These are phyloP conservation scores for Biston betularia DNA, from an alignment of 2,888 invertebrate species.

Conservation along the genomic window DNA sequence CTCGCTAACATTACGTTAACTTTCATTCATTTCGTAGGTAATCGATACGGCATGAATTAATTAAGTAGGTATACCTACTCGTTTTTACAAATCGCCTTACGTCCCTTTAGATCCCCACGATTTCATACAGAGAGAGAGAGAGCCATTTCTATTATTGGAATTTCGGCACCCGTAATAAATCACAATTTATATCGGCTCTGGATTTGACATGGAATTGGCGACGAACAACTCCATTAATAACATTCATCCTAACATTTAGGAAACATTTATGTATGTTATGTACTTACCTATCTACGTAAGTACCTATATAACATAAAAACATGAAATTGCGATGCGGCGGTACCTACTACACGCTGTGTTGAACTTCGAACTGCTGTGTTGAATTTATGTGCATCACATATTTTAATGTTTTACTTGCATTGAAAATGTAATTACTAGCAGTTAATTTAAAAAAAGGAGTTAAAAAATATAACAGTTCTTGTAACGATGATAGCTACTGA, in stretches of 20 bases:
- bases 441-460: too few species aligned
- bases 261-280: too few species aligned
- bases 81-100: conserved; percentile 39
- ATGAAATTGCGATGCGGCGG: too few species aligned
- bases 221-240: conserved; percentile 41
- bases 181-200: conserved; percentile 51
- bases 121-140: conserved; percentile 28
- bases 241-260: conserved; percentile 26
- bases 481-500: too few species aligned
- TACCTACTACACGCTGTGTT: too few species aligned
- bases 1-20: background rate
- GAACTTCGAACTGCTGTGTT: background rate
- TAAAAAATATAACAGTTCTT: too few species aligned
- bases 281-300: too few species aligned
- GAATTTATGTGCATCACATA: too few species aligned
- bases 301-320: too few species aligned
- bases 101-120: conserved; percentile 36
- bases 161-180: conserved; percentile 52
- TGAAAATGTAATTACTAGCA: too few species aligned
- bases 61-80: background rate
- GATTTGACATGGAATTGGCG: conserved; percentile 43
- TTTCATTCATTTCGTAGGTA: conserved; percentile 15
- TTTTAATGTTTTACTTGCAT: too few species aligned
- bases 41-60: conserved; percentile 41
- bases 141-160: conserved; percentile 45